Percentiles rank a stretch among this genome's conserved stretches.
Conservation (phyloP, 2,888 invertebrate genomes). For the Pollenia griseotomentosa region DNA sequence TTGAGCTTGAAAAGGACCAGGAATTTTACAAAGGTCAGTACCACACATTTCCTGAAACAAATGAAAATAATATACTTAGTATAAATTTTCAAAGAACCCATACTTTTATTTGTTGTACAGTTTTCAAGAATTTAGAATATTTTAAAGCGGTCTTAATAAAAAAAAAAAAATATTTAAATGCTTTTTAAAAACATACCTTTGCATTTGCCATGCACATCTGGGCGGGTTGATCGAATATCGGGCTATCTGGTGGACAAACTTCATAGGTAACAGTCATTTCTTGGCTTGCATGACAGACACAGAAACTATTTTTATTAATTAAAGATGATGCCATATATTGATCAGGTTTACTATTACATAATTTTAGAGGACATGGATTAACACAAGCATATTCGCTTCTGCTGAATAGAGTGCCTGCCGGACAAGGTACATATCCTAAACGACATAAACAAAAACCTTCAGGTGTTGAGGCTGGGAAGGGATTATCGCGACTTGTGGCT, state of each 20-base stretch:
- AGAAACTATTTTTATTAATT: slow-evolving; percentile 75
- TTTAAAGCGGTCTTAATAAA: too few relatives aligned
- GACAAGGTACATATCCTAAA: slow-evolving; percentile 72
- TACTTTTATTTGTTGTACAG: too few relatives aligned
- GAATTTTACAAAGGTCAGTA: slow-evolving; percentile 7
- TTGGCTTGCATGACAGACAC: slow-evolving; percentile 74
- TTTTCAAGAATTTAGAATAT: too few relatives aligned
- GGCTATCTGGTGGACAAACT: slow-evolving; percentile 68
- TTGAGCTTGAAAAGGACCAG: slow-evolving; percentile 14
- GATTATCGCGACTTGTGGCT: neutral
- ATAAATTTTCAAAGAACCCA: too few relatives aligned
- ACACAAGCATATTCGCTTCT: slow-evolving; percentile 1
- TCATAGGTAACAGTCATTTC: slow-evolving; percentile 59
- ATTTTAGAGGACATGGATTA: neutral
- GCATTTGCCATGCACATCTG: slow-evolving; percentile 70
- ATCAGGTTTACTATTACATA: slow-evolving; percentile 47
- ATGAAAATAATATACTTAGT: neutral
- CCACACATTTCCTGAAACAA: slow-evolving; percentile 66
- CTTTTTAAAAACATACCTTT: slow-evolving; percentile 70
- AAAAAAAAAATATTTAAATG: too few relatives aligned
- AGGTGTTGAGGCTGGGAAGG: slow-evolving; percentile 73
- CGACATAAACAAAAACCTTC: slow-evolving; percentile 78
- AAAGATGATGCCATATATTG: slow-evolving; percentile 60
- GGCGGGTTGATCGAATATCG: slow-evolving; percentile 61
- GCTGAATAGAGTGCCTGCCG: slow-evolving; percentile 63